These are phyloP conservation scores for Pinna nobilis DNA, from an alignment of 1,140 invertebrate species.

Conservation along the genomic window DNA sequence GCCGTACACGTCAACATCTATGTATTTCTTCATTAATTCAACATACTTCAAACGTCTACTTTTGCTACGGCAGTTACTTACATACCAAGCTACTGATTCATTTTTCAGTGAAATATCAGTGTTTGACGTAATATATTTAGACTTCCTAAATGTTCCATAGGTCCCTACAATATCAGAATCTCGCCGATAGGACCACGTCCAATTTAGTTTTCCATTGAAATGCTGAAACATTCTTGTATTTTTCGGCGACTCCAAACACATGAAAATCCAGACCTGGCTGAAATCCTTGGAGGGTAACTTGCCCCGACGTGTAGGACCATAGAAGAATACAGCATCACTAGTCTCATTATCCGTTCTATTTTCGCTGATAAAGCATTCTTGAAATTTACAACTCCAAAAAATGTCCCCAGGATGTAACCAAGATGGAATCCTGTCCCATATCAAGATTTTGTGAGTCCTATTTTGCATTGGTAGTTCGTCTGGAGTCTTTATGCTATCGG, in stretches of 20 bases:
- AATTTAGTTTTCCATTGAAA: slow-evolving; percentile 79
- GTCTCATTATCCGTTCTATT: too few species aligned
- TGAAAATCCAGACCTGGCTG: slow-evolving; percentile 20
- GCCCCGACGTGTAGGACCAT: too few species aligned
- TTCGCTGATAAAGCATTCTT: too few species aligned
- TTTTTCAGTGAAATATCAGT: slow-evolving; percentile 37
- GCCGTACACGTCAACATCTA: slow-evolving; percentile 81
- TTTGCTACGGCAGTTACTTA: slow-evolving; percentile 79
- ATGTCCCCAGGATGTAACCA: too few species aligned
- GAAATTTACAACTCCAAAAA: too few species aligned
- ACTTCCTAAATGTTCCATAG: slow-evolving; percentile 25
- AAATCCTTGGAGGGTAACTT: too few species aligned
- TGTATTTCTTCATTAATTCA: slow-evolving; percentile 76
- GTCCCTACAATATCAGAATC: slow-evolving; percentile 75
- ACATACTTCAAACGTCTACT: slow-evolving; percentile 78
- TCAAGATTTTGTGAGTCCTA: too few species aligned
- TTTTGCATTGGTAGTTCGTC: too few species aligned
- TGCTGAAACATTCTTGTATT: neutral
- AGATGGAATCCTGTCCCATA: too few species aligned
- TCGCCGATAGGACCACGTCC: slow-evolving; percentile 85
- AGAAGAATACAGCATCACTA: too few species aligned
- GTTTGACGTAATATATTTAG: neutral
- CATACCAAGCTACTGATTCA: slow-evolving; percentile 79
- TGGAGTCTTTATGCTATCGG: too few species aligned
- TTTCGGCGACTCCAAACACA: neutral